Evolutionary conservation across 2,797 vertebrate species (phyloP).

Genomic region (Acanthis flammea): DNA sequence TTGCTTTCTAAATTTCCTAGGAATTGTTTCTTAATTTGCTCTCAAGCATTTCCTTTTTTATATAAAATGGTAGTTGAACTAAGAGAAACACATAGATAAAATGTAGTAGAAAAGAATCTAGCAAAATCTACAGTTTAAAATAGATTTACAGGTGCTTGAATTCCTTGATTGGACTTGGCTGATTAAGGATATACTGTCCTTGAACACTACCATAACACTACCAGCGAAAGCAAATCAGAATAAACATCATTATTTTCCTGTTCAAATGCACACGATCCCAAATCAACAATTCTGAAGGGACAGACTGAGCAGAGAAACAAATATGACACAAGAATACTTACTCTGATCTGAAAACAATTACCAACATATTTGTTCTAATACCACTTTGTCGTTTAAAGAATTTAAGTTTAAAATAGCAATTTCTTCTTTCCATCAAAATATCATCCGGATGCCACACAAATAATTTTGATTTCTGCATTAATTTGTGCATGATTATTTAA

Average conservation of each 20-base stretch:
- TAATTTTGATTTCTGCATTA: slow-evolving; percentile 9
- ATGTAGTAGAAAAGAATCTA: not conserved
- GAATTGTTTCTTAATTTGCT: not conserved
- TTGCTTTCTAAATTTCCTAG: not conserved
- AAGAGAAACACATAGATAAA: not conserved
- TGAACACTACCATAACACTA: not conserved
- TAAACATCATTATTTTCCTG: not conserved
- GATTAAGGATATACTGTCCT: not conserved
- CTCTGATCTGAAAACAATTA: not conserved
- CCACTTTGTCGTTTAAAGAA: not conserved
- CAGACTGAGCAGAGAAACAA: not conserved
- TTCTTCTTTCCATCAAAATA: not conserved
- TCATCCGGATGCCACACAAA: not conserved
- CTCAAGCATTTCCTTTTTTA: not conserved
- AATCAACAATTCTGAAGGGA: not conserved
- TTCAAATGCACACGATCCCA: not conserved
- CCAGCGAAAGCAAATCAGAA: not conserved
- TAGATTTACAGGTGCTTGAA: not conserved
- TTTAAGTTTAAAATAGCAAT: not conserved
- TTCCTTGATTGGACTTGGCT: not conserved
- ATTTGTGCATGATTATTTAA: slow-evolving; percentile 63
- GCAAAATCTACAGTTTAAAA: not conserved
- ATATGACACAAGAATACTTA: not conserved
- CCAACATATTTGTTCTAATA: not conserved
- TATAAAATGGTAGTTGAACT: not conserved